phyloP scores from a whole-genome alignment of 2,888 invertebrate species.

The Alcis repandata region DNA sequence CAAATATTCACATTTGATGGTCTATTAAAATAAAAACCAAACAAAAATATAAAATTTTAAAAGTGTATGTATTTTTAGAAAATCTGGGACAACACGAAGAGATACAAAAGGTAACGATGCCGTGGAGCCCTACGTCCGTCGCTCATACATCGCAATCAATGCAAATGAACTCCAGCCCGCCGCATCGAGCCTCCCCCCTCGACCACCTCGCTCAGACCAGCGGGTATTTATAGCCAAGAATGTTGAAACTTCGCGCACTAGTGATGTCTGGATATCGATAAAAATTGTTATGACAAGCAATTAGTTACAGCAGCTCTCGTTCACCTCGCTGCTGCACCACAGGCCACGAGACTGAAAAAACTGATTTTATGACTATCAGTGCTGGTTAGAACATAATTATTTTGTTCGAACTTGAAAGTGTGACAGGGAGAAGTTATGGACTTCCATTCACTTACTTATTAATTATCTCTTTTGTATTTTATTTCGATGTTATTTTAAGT shows the following conservation, averaged over 20 bases:
- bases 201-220: constrained; percentile 62
- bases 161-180: constrained; percentile 71
- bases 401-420: too few relatives aligned
- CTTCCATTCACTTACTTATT: too few relatives aligned
- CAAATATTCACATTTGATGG: too few relatives aligned
- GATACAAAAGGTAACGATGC: neutral
- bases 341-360: neutral
- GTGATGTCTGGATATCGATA: constrained; percentile 53
- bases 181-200: constrained; percentile 44
- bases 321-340: neutral
- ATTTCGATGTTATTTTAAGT: too few relatives aligned
- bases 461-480: too few relatives aligned
- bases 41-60: too few relatives aligned
- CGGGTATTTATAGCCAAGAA: constrained; percentile 77
- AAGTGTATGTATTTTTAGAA: neutral
- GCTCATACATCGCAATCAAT: constrained; percentile 65
- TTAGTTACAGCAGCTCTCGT: neutral
- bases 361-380: too few relatives aligned
- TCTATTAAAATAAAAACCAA: too few relatives aligned
- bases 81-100: neutral
- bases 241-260: constrained; percentile 68
- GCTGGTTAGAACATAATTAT: too few relatives aligned
- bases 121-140: neutral
- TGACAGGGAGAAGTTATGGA: too few relatives aligned
- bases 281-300: constrained; percentile 8